Conservation (phyloP, 1,140 invertebrate species). For the Caenorhabditis inopinata region DNA sequence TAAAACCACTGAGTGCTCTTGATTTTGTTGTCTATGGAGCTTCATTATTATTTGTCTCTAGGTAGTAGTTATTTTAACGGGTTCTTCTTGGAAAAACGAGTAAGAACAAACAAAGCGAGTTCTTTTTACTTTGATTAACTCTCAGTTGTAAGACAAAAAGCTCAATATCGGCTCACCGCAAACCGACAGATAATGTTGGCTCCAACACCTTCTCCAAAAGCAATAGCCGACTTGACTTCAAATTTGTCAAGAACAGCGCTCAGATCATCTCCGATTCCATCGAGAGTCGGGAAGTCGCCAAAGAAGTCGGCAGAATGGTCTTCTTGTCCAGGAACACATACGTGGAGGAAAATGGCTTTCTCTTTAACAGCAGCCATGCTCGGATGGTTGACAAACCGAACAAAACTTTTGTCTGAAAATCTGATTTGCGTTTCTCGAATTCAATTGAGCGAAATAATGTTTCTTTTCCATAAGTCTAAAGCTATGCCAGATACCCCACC, state of each 20-base stretch:
- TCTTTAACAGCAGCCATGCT: conserved; percentile 82
- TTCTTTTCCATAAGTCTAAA: no score
- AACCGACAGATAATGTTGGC: conserved; percentile 84
- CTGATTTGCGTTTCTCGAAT: not conserved
- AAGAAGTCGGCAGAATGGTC: conserved; percentile 76
- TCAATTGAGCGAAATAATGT: no score
- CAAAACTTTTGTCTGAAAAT: conserved; percentile 68
- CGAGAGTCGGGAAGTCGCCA: conserved; percentile 78
- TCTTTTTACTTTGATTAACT: no score
- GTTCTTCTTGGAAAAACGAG: not conserved
- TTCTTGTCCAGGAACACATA: conserved; percentile 84
- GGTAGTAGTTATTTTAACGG: not conserved
- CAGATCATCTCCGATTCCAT: conserved; percentile 80
- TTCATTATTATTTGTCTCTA: not conserved
- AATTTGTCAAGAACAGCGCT: conserved; percentile 80
- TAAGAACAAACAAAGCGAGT: no score
- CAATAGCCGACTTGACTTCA: conserved; percentile 74
- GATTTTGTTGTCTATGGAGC: not conserved
- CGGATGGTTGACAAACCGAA: conserved; percentile 74
- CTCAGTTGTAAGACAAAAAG: no score
- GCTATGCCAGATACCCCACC: no score
- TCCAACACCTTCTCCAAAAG: conserved; percentile 83
- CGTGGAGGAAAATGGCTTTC: conserved; percentile 82
- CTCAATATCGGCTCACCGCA: conserved; percentile 68
- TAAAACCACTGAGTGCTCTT: not conserved